Percentiles rank a stretch among this genome's conserved stretches.
These are phyloP conservation scores for Oryzias dopingdopingensis DNA, from an alignment of 2,797 vertebrate genomes.

Conservation along the genomic window DNA sequence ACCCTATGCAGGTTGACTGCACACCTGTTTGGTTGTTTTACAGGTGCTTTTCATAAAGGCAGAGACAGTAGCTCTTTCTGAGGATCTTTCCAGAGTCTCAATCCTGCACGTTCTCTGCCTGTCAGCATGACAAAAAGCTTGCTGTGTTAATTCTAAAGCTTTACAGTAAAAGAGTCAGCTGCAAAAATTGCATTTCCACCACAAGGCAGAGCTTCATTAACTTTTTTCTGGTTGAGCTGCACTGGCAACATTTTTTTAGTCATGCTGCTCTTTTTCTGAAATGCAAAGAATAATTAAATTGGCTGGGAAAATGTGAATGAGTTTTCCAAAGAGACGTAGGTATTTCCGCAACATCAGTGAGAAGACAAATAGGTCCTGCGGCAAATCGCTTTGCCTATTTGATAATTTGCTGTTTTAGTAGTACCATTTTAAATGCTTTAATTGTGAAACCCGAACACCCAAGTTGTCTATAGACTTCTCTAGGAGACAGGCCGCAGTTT, in stretches of 20 bases:
- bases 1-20: conserved; percentile 51
- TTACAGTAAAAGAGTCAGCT: conserved; percentile 32
- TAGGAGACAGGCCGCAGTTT: not conserved
- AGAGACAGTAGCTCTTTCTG: conserved; percentile 20
- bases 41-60: conserved; percentile 41
- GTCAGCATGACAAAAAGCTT: conserved; percentile 44
- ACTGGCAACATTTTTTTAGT: conserved; percentile 33
- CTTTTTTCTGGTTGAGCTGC: conserved; percentile 29
- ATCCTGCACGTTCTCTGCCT: conserved; percentile 19
- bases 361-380: conserved; percentile 44
- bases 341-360: conserved; percentile 51
- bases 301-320: conserved; percentile 48
- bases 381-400: conserved; percentile 24
- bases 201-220: conserved; percentile 58
- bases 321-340: conserved; percentile 49
- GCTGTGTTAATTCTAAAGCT: conserved; percentile 47
- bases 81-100: conserved; percentile 33
- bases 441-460: conserved; percentile 11
- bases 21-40: conserved; percentile 63
- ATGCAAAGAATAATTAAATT: conserved; percentile 60
- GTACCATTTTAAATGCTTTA: conserved; percentile 11
- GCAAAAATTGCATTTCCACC: conserved; percentile 32
- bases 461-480: not conserved
- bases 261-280: conserved; percentile 39
- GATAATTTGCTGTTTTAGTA: conserved; percentile 18